A percentile compares a stretch with the other conserved stretches of the same genome.
phyloP scores from a whole-genome alignment of 2,888 invertebrate species.

The Nudaria mundana region DNA sequence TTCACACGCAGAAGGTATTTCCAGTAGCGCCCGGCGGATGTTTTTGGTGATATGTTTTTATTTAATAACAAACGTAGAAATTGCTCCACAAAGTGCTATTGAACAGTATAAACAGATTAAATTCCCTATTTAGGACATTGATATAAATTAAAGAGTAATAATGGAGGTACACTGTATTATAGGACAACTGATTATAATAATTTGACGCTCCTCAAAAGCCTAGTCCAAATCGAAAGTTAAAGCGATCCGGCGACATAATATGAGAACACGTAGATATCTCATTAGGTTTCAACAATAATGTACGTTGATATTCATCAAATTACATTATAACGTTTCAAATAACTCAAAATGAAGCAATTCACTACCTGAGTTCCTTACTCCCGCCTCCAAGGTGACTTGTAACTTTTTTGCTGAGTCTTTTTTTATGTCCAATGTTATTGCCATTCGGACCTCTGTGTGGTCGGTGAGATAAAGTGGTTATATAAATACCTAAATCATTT shows the following conservation, averaged over 20 bases:
- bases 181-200: neutral
- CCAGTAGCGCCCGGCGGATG: no score
- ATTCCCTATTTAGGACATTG: no score
- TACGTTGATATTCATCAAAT: conserved; percentile 47
- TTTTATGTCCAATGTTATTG: conserved; percentile 59
- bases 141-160: no score
- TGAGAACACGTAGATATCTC: no score
- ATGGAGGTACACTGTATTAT: no score
- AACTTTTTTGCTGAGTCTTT: conserved; percentile 66
- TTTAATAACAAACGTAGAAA: no score
- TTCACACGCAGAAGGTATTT: no score
- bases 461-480: conserved; percentile 33
- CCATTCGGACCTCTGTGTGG: conserved; percentile 69
- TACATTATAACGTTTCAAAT: conserved; percentile 47
- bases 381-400: conserved; percentile 71
- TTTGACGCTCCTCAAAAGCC: conserved; percentile 9
- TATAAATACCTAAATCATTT: conserved; percentile 30
- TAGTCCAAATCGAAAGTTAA: conserved; percentile 10
- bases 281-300: conserved; percentile 32
- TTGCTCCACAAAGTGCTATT: no score
- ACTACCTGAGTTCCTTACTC: conserved; percentile 77
- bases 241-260: no score
- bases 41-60: no score
- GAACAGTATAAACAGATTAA: no score
- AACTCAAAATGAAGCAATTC: conserved; percentile 73